Percentiles rank a stretch among this genome's conserved stretches.
Evolutionary conservation across 92 coral and sea anemone genomes (phyloP).

Genomic region (Porites evermanni): DNA sequence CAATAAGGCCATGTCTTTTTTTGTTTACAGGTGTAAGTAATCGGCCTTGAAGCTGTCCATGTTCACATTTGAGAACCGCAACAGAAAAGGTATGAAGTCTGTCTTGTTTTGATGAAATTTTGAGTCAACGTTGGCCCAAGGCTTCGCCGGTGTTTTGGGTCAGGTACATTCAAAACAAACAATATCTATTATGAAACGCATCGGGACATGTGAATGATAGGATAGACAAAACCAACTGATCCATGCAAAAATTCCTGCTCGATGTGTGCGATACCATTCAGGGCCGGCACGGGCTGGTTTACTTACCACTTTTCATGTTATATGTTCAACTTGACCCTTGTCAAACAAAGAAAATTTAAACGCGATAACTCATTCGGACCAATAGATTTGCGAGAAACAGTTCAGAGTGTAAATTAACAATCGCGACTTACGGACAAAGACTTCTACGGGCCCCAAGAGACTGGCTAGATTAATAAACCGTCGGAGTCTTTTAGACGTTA

Average conservation of each 20-base stretch:
- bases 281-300: too few relatives aligned
- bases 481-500: background rate
- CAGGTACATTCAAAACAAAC: background rate
- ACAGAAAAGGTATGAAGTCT: background rate
- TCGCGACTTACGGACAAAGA: background rate
- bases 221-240: background rate
- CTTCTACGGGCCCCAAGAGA: conserved; percentile 19
- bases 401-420: background rate
- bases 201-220: background rate
- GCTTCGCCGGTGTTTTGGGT: background rate
- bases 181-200: background rate
- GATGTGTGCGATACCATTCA: too few relatives aligned
- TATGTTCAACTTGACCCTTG: background rate
- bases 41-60: background rate
- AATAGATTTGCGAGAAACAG: conserved; percentile 5
- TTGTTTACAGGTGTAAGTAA: too few relatives aligned
- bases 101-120: background rate
- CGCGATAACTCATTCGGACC: background rate
- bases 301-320: too few relatives aligned
- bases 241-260: too few relatives aligned
- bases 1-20: too few relatives aligned
- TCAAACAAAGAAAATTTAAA: background rate
- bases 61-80: conserved; percentile 1
- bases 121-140: background rate
- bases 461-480: background rate